phyloP scores from a whole-genome alignment of 2,113 vertebrate genomes.

The Oncorhynchus kisutch region DNA sequence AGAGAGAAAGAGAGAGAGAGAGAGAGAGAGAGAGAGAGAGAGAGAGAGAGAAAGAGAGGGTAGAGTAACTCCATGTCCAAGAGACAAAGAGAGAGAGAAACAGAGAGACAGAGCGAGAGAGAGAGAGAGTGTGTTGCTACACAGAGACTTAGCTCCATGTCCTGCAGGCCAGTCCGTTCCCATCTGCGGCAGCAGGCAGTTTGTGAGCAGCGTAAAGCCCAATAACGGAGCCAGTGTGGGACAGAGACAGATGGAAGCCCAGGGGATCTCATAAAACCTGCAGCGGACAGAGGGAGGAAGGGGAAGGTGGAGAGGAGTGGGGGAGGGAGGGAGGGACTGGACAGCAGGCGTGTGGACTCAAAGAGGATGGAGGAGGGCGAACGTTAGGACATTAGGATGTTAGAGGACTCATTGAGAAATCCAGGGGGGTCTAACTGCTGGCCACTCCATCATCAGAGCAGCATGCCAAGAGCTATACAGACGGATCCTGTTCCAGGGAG shows the following conservation, averaged over 20 bases:
- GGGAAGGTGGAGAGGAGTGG: slow-evolving; percentile 9
- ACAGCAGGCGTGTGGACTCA: neutral
- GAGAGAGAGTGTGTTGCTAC: slow-evolving; percentile 20
- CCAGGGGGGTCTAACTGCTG: slow-evolving; percentile 65
- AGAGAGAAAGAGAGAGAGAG: too few relatives aligned
- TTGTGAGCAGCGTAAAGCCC: slow-evolving; percentile 61
- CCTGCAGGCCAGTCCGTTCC: slow-evolving; percentile 67
- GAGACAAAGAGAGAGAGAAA: too few relatives aligned
- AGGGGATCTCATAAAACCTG: slow-evolving; percentile 82
- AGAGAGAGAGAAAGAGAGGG: too few relatives aligned
- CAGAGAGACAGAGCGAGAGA: too few relatives aligned
- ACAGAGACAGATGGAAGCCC: slow-evolving; percentile 82
- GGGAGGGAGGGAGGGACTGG: slow-evolving; percentile 32
- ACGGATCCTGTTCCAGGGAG: neutral
- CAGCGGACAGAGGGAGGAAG: slow-evolving; percentile 40
- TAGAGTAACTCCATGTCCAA: too few relatives aligned
- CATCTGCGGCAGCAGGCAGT: slow-evolving; percentile 73
- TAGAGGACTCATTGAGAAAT: slow-evolving; percentile 63
- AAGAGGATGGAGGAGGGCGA: slow-evolving; percentile 44
- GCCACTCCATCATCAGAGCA: slow-evolving; percentile 70
- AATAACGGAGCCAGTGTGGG: slow-evolving; percentile 80
- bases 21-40: too few relatives aligned
- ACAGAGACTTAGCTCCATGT: slow-evolving; percentile 38
- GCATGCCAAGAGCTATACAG: slow-evolving; percentile 11
- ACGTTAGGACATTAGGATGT: slow-evolving; percentile 75